Evolutionary conservation across 2,113 vertebrate species (phyloP).

Genomic region (Eurystomus gularis): DNA sequence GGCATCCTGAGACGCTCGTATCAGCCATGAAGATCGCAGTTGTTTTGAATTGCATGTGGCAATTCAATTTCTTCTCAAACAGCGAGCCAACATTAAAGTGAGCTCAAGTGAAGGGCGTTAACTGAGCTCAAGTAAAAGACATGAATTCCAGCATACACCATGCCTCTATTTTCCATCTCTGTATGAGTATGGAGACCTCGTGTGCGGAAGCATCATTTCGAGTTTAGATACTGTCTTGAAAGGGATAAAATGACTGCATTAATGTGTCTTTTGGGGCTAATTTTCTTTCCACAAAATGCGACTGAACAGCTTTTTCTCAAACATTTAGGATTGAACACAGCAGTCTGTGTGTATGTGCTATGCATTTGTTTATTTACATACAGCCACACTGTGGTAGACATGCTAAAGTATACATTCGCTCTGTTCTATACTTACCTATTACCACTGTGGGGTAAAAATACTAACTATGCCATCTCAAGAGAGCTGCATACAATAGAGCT

Average conservation of each 20-base stretch:
- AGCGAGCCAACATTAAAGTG: not conserved
- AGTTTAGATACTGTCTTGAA: not conserved
- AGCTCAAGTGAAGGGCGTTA: not conserved
- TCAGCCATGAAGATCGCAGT: accelerated
- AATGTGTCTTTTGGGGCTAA: not conserved
- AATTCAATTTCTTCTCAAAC: not conserved
- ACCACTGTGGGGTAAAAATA: not conserved
- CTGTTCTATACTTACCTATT: not conserved
- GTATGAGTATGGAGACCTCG: not conserved
- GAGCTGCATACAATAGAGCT: not conserved
- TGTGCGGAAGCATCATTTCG: not conserved
- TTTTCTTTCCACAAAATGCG: constrained; percentile 11
- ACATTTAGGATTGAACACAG: not conserved
- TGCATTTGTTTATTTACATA: not conserved
- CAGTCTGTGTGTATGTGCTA: not conserved
- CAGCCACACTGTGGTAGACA: not conserved
- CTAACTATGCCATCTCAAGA: not conserved
- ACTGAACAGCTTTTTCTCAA: constrained; percentile 5
- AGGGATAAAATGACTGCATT: not conserved
- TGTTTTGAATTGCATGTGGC: not conserved
- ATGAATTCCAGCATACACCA: not conserved
- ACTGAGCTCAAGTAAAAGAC: not conserved
- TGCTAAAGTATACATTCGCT: not conserved
- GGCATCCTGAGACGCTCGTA: accelerated
- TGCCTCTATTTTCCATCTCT: not conserved